phyloP scores from a whole-genome alignment of 2,888 invertebrate genomes.

The Acronicta psi region DNA sequence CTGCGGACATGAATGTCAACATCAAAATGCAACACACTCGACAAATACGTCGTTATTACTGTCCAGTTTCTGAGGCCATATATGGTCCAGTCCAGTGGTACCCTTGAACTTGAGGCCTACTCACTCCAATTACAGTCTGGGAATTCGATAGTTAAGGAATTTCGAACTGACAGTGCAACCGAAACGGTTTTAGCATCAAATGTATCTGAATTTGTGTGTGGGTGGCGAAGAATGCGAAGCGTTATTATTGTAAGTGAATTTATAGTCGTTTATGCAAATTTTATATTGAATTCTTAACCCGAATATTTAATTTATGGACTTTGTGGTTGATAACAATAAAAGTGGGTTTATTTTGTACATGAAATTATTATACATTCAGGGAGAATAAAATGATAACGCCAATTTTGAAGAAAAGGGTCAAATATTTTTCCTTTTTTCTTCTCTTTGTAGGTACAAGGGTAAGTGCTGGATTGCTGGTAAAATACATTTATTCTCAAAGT shows the following conservation, averaged over 20 bases:
- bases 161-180: constrained; percentile 20
- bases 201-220: constrained; percentile 34
- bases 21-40: constrained; percentile 23
- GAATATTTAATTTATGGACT: not conserved
- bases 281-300: constrained; percentile 15
- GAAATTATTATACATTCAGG: too few relatives aligned
- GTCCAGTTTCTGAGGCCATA: constrained; percentile 43
- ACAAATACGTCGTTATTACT: constrained; percentile 23
- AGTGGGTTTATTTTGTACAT: not conserved
- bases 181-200: constrained; percentile 22
- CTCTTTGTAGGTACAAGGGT: too few relatives aligned
- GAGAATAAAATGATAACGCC: too few relatives aligned
- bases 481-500: too few relatives aligned
- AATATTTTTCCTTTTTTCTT: too few relatives aligned
- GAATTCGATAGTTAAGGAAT: constrained; percentile 49
- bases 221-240: constrained; percentile 46
- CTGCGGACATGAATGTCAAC: constrained; percentile 39
- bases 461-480: too few relatives aligned
- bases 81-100: constrained; percentile 44
- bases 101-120: constrained; percentile 58
- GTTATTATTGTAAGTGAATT: constrained; percentile 32
- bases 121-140: constrained; percentile 47
- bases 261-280: constrained; percentile 25
- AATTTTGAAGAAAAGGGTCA: too few relatives aligned
- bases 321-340: not conserved